phyloP scores from a whole-genome alignment of 2,888 invertebrate genomes.

The Cylindroiulus punctatus region DNA sequence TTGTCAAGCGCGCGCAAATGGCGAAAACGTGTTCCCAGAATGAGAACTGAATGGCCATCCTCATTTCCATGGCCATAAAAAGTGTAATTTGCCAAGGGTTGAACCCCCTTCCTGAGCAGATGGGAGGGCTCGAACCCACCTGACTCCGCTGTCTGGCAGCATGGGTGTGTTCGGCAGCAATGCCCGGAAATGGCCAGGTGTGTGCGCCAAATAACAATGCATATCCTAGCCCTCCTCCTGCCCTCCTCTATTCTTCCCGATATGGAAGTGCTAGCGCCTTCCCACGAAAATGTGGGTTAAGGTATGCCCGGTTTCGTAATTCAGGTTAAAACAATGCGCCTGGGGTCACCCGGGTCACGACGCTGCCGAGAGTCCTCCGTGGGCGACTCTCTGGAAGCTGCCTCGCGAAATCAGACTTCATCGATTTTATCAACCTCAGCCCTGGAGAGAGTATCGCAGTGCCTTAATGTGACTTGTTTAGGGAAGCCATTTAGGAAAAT shows the following conservation, averaged over 20 bases:
- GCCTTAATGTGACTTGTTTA: no score
- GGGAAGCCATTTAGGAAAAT: no score
- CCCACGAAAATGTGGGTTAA: constrained; percentile 36
- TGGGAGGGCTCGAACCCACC: background rate
- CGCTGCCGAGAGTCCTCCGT: no score
- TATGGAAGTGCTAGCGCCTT: background rate
- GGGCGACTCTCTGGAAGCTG: no score
- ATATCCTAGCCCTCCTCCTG: background rate
- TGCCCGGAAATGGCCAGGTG: constrained; percentile 29
- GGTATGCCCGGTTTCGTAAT: background rate
- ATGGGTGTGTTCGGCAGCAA: background rate
- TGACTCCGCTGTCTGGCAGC: background rate
- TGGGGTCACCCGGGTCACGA: background rate
- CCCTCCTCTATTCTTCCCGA: background rate
- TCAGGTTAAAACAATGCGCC: background rate
- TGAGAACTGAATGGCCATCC: background rate
- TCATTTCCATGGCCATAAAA: constrained; percentile 6
- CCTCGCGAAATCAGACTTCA: no score
- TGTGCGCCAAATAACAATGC: constrained; percentile 12
- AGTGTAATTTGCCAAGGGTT: constrained; percentile 15
- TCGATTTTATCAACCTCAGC: no score
- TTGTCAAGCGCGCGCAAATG: background rate
- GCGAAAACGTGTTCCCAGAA: background rate
- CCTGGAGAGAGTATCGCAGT: no score
- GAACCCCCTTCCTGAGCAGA: constrained; percentile 11